These are phyloP conservation scores for Protobothrops flavoviridis DNA, from an alignment of 2,113 vertebrate species.

Conservation along the genomic window DNA sequence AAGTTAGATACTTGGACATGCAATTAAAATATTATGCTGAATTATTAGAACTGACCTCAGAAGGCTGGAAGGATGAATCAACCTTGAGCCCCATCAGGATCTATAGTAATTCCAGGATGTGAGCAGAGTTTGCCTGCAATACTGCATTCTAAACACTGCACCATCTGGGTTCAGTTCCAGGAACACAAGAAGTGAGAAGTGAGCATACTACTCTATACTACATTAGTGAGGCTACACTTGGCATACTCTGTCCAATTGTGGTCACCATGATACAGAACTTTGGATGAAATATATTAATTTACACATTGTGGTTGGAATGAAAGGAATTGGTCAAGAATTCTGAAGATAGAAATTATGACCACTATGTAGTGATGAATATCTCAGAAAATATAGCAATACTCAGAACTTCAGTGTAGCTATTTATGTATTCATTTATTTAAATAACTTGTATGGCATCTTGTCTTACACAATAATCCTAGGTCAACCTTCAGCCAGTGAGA, in stretches of 20 bases:
- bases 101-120: background rate
- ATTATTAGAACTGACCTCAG: background rate
- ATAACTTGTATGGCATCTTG: too few relatives aligned
- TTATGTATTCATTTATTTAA: too few relatives aligned
- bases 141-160: background rate
- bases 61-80: too few relatives aligned
- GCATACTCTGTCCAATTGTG: background rate
- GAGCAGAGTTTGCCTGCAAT: background rate
- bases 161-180: background rate
- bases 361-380: background rate
- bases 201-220: background rate
- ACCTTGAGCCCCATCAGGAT: background rate
- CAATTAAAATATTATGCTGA: background rate
- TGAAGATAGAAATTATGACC: background rate
- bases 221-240: background rate
- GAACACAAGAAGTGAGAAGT: background rate
- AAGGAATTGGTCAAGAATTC: background rate
- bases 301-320: background rate
- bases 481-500: too few relatives aligned
- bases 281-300: background rate
- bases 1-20: background rate
- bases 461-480: too few relatives aligned
- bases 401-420: too few relatives aligned
- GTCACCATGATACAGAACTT: background rate
- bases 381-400: background rate